phyloP scores from a whole-genome alignment of 1,140 invertebrate genomes.

The Plectus sambesii region DNA sequence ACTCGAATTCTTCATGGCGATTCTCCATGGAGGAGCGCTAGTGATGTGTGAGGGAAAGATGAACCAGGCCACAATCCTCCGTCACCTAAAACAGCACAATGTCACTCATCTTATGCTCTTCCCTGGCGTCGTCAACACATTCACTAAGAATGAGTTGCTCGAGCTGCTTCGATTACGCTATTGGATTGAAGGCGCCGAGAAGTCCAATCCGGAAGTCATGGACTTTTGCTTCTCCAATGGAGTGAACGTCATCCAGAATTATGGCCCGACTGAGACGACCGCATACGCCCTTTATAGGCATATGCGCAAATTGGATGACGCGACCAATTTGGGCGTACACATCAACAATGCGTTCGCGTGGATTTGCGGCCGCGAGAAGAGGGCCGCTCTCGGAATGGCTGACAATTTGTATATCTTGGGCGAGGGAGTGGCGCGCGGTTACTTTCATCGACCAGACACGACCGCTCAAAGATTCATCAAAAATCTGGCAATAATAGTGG shows the following conservation, averaged over 20 bases:
- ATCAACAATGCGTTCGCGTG: slow-evolving; percentile 10
- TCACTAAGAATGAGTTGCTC: slow-evolving; percentile 10
- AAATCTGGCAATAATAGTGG: no score
- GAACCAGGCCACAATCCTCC: slow-evolving; percentile 7
- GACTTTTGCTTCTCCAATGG: slow-evolving; percentile 9
- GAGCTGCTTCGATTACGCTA: slow-evolving; percentile 9
- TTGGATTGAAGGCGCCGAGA: slow-evolving; percentile 26
- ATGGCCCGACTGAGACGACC: slow-evolving; percentile 26
- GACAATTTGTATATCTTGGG: slow-evolving; percentile 10
- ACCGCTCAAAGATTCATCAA: no score
- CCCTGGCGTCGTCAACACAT: slow-evolving; percentile 18
- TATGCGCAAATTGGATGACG: slow-evolving; percentile 19
- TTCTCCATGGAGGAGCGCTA: slow-evolving; percentile 9
- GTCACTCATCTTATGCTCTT: slow-evolving; percentile 21
- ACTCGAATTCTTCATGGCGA: slow-evolving; percentile 17
- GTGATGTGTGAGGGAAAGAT: slow-evolving; percentile 10
- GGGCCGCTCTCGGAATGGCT: neutral
- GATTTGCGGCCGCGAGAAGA: neutral
- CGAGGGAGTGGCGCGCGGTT: slow-evolving; percentile 19
- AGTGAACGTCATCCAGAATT: slow-evolving; percentile 23
- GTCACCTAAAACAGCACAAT: neutral
- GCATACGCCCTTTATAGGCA: slow-evolving; percentile 16
- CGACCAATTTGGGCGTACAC: slow-evolving; percentile 17
- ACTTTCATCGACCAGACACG: slow-evolving; percentile 10
- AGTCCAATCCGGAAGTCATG: slow-evolving; percentile 11